Evolutionary conservation across 2,113 vertebrate genomes (phyloP).

Genomic region (Sceloporus tristichus): DNA sequence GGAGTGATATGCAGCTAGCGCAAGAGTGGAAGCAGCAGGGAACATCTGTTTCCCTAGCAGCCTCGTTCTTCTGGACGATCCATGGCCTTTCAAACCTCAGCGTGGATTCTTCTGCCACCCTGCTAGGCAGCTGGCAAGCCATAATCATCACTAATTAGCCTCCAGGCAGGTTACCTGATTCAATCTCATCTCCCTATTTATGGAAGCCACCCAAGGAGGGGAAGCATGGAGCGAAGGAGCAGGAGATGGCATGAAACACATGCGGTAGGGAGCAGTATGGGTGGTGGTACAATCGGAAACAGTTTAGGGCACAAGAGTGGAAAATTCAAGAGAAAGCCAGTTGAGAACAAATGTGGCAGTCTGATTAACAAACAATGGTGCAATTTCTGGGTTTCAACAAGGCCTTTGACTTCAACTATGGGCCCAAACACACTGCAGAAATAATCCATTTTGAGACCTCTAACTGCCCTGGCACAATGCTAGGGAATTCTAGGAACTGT

Average conservation of each 20-base stretch:
- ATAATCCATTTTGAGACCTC: too few relatives aligned
- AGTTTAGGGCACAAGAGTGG: too few relatives aligned
- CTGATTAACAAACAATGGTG: too few relatives aligned
- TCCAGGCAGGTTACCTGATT: conserved; percentile 19
- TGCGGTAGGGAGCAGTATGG: background rate
- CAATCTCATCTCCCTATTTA: conserved; percentile 12
- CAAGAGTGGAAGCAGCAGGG: background rate
- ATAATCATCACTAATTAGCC: conserved; percentile 40
- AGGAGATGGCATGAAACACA: background rate
- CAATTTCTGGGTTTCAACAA: background rate
- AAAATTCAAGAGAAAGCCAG: background rate
- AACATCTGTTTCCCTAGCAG: conserved; percentile 14
- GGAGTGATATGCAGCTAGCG: background rate
- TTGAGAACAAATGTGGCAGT: too few relatives aligned
- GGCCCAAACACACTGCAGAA: too few relatives aligned
- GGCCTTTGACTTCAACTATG: background rate
- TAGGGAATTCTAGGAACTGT: too few relatives aligned
- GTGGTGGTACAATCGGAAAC: background rate
- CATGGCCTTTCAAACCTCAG: conserved; percentile 30
- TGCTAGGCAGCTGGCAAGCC: conserved; percentile 28
- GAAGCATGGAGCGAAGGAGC: background rate
- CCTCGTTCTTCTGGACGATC: background rate
- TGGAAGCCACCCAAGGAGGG: conserved; percentile 12
- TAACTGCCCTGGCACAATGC: too few relatives aligned
- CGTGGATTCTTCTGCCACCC: conserved; percentile 10